phyloP scores from a whole-genome alignment of 1,140 invertebrate species.

The Drosophila lacteicornis region DNA sequence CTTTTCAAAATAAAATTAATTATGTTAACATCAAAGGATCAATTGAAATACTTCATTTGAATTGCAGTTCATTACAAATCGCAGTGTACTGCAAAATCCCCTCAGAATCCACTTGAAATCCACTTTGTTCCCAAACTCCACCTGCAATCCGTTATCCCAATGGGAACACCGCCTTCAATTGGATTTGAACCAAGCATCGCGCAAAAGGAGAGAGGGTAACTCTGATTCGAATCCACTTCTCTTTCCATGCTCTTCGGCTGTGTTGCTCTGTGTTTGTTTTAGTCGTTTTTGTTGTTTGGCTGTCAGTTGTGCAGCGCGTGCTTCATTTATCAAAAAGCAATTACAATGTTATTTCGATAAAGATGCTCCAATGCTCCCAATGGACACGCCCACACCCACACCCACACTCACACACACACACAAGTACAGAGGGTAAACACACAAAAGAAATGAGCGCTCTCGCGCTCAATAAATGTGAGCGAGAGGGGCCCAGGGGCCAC shows the following conservation, averaged over 20 bases:
- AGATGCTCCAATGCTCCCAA: conserved; percentile 55
- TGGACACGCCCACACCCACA: conserved; percentile 44
- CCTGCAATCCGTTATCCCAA: conserved; percentile 3
- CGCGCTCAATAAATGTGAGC: conserved; percentile 10
- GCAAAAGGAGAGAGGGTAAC: conserved; percentile 18
- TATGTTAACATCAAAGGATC: conserved; percentile 2
- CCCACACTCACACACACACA: background rate
- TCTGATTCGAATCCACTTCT: background rate
- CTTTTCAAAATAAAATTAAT: conserved; percentile 12
- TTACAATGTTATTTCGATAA: conserved; percentile 80
- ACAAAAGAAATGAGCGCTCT: conserved; percentile 27
- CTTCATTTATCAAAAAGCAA: conserved; percentile 83
- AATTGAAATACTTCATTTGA: background rate
- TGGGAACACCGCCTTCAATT: conserved; percentile 9
- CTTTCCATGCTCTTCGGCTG: background rate
- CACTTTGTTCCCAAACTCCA: conserved; percentile 2
- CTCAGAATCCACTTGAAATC: conserved; percentile 14
- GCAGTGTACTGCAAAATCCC: conserved; percentile 2
- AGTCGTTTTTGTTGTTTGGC: conserved; percentile 55
- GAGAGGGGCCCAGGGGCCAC: background rate
- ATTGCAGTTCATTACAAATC: conserved; percentile 1
- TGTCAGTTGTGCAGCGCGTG: conserved; percentile 80
- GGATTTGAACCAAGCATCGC: background rate
- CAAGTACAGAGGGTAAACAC: background rate
- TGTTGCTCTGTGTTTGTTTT: conserved; percentile 39